Conservation (phyloP, 2,797 vertebrate genomes). For the Notolepis coatsorum region DNA sequence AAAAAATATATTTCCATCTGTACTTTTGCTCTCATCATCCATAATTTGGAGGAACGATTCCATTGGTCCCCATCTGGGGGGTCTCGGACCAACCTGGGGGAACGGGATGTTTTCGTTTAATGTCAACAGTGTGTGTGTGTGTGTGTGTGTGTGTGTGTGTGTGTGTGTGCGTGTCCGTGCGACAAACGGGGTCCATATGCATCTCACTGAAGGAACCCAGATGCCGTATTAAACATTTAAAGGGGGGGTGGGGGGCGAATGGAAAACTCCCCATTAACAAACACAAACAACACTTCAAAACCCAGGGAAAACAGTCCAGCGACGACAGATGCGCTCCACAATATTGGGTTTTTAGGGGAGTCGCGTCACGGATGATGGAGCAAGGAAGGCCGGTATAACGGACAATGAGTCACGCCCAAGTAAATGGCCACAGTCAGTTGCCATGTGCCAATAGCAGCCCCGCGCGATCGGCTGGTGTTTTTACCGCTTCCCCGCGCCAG, state of each 20-base stretch:
- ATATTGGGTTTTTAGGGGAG: slow-evolving; percentile 60
- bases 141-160: neutral
- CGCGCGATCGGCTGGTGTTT: slow-evolving; percentile 52
- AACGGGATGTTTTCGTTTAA: slow-evolving; percentile 56
- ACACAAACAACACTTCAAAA: slow-evolving; percentile 55
- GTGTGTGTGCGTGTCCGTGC: no score
- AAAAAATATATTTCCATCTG: no score
- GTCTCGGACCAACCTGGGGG: slow-evolving; percentile 24
- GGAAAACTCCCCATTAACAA: slow-evolving; percentile 49
- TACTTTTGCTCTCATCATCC: slow-evolving; percentile 75
- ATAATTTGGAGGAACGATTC: slow-evolving; percentile 74
- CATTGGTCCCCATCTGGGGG: slow-evolving; percentile 76
- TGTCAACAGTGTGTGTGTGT: slow-evolving; percentile 60
- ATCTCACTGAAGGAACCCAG: slow-evolving; percentile 46
- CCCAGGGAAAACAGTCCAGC: neutral
- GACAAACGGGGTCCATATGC: slow-evolving; percentile 6
- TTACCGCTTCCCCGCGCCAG: slow-evolving; percentile 52
- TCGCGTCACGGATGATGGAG: slow-evolving; percentile 56
- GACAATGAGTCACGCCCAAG: slow-evolving; percentile 35
- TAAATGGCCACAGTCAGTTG: slow-evolving; percentile 54
- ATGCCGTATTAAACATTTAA: slow-evolving; percentile 67
- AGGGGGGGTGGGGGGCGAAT: slow-evolving; percentile 48
- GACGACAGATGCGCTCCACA: slow-evolving; percentile 65
- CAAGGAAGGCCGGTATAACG: slow-evolving; percentile 40
- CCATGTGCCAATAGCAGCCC: slow-evolving; percentile 47